These are phyloP conservation scores for Idaea straminata DNA, from an alignment of 2,888 invertebrate genomes.

Conservation along the genomic window DNA sequence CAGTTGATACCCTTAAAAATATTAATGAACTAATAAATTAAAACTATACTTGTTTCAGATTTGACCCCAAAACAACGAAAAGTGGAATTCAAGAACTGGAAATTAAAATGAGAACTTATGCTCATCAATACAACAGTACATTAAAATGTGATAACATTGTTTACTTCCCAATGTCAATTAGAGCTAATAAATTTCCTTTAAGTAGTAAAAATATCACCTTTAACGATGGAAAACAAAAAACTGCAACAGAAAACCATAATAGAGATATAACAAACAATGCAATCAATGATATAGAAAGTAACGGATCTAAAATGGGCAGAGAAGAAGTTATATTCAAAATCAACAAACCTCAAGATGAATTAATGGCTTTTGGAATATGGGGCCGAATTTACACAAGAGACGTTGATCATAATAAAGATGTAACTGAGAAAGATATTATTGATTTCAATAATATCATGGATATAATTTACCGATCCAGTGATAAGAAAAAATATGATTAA, in stretches of 20 bases:
- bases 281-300: neutral
- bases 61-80: constrained; percentile 54
- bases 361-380: constrained; percentile 73
- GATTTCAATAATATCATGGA: constrained; percentile 49
- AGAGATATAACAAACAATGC: neutral
- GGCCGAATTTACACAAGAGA: constrained; percentile 72
- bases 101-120: constrained; percentile 66
- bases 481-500: neutral
- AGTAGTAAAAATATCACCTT: constrained; percentile 49
- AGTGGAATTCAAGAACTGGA: constrained; percentile 63
- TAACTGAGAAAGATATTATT: constrained; percentile 45
- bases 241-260: constrained; percentile 10
- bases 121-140: constrained; percentile 49
- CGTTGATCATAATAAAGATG: constrained; percentile 48
- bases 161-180: constrained; percentile 75
- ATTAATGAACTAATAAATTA: neutral
- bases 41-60: constrained; percentile 53
- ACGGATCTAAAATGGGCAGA: constrained; percentile 19
- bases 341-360: constrained; percentile 53
- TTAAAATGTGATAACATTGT: constrained; percentile 58
- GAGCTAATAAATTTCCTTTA: constrained; percentile 72
- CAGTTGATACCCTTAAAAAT: neutral
- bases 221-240: constrained; percentile 11
- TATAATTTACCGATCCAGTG: constrained; percentile 42
- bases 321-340: constrained; percentile 47